phyloP scores from a whole-genome alignment of 2,797 vertebrate species.

The Capromys pilorides region DNA sequence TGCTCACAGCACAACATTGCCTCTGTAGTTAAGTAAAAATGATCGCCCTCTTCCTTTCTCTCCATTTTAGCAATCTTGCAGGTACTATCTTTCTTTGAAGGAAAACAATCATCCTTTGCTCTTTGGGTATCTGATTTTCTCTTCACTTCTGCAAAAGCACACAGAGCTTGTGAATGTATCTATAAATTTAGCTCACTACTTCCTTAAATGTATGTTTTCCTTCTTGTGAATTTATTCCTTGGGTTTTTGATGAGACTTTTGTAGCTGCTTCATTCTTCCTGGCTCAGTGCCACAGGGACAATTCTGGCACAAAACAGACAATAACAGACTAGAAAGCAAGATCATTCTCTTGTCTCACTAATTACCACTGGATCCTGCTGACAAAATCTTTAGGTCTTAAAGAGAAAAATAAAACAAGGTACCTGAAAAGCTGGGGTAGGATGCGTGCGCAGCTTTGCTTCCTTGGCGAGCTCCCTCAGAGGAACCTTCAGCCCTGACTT shows the following conservation, averaged over 20 bases:
- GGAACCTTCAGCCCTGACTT: background rate
- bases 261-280: constrained; percentile 58
- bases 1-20: background rate
- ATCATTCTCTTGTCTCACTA: constrained; percentile 65
- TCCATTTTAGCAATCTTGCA: background rate
- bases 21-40: constrained; percentile 3
- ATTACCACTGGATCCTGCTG: constrained; percentile 44
- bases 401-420: constrained; percentile 59
- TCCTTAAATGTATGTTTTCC: constrained; percentile 66
- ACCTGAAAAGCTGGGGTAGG: constrained; percentile 58
- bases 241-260: constrained; percentile 64
- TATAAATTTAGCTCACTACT: constrained; percentile 47
- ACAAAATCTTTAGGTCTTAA: constrained; percentile 55
- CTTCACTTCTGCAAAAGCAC: background rate
- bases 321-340: constrained; percentile 47
- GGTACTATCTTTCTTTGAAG: constrained; percentile 16
- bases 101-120: background rate
- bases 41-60: background rate
- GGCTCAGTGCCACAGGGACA: constrained; percentile 59
- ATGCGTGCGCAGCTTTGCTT: background rate
- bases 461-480: background rate
- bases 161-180: constrained; percentile 23
- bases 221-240: constrained; percentile 69
- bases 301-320: constrained; percentile 66
- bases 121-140: constrained; percentile 24